A percentile compares a stretch with the other conserved stretches of the same genome.
These are phyloP conservation scores for Drosophila leonis DNA, from an alignment of 2,888 invertebrate species.

Conservation along the genomic window DNA sequence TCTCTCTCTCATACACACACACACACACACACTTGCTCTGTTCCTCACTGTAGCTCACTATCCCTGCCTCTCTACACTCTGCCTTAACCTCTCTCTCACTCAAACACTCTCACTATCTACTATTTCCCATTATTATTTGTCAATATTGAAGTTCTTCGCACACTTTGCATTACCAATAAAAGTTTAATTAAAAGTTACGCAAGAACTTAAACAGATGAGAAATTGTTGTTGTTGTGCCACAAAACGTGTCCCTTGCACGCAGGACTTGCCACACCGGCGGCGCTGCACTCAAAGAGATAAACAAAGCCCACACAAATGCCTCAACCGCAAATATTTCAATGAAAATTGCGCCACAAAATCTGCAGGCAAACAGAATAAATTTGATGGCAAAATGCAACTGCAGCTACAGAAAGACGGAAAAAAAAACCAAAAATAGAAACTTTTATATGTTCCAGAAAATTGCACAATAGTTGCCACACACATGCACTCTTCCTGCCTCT, in stretches of 20 bases:
- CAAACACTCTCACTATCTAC: no score
- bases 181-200: conserved; percentile 12
- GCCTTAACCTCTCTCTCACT: not conserved
- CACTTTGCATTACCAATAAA: not conserved
- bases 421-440: conserved; percentile 2
- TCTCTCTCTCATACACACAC: no score
- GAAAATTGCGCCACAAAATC: conserved; percentile 41
- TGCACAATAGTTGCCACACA: conserved; percentile 24
- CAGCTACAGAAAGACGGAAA: conserved; percentile 6
- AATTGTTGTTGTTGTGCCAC: conserved; percentile 2
- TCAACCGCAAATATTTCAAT: conserved; percentile 52
- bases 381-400: conserved; percentile 44
- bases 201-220: not conserved
- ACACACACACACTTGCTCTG: no score
- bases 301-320: conserved; percentile 28
- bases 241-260: conserved; percentile 8
- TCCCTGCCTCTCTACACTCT: no score
- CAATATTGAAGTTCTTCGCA: not conserved
- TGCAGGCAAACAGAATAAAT: conserved; percentile 46
- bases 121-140: not conserved
- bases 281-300: conserved; percentile 13
- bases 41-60: no score
- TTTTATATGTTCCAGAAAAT: conserved; percentile 30
- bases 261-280: not conserved
- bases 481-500: not conserved